Base-by-base conservation (phyloP, 2,113 vertebrate genomes). In the Poeciliopsis turrubarensis region DNA sequence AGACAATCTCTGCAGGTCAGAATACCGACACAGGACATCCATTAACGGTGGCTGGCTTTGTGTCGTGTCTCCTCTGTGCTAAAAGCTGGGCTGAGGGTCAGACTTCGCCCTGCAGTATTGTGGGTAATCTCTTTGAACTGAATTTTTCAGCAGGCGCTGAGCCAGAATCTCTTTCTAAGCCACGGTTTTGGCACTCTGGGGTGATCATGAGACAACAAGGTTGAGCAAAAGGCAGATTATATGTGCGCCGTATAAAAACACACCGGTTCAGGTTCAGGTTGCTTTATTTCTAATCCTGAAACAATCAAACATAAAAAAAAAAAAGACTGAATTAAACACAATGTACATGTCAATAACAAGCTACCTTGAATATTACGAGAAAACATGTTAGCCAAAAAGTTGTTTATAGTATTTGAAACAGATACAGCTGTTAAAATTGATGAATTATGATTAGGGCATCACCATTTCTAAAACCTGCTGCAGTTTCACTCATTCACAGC, bases 61-160 rank as follows among this genome's bases (percentile, higher is more conserved):
- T 68, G 60, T 76, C 63, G 67, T 80, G 62, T 82, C 76, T 76
- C 62, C 34, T 77, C 8, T 71, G 71, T 80, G 74, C 54, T 60
- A 31, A 77, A 60, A 79, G 79, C 68, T 54, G 65, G 68, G 54
- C 60, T 71, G 47, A 82, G 74, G 85, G 75, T 83, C 84, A 72
- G 65, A 31, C 72, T 61, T 71, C 65, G 64, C 79, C 64, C 68
- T 65, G 67, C 61, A 31, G 85, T 54, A 84, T 79, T 73, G 70
- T 87, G 78, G 72, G 74, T 89, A 88, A 88, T 89, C 81, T 83
- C 82, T 85, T 84, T 86, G 79, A 84, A 68, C 72, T 67, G 63
- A 86, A 84, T 65, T 69, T 57, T 78, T 75, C 80, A 72, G 31
- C 32, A 61, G 81, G 77, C 79, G 30, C 68, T n/a, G 85, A 89